Conservation (phyloP, 2,113 vertebrate genomes). For the Pangasianodon gigas region DNA sequence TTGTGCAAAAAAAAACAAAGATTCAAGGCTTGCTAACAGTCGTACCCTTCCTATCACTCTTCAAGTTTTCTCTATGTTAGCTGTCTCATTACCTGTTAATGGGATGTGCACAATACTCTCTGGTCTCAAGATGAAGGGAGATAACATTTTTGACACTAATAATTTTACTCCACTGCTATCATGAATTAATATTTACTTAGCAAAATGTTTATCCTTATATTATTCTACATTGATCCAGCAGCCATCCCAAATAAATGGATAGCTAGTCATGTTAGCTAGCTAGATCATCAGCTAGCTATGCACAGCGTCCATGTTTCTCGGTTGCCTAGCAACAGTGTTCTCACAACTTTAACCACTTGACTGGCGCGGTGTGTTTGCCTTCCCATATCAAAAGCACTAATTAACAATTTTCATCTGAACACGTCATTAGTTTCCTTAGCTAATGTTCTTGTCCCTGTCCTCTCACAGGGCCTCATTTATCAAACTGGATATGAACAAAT, state of each 20-base stretch:
- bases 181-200: background rate
- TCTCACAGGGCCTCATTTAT: slow-evolving; percentile 17
- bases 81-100: background rate
- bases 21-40: background rate
- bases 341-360: background rate
- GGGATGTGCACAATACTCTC: background rate
- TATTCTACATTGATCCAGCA: background rate
- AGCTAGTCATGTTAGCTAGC: background rate
- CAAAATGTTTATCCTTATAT: background rate
- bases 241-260: background rate
- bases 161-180: background rate
- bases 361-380: background rate
- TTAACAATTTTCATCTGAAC: background rate
- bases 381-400: background rate
- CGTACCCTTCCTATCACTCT: background rate
- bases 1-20: background rate
- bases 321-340: background rate
- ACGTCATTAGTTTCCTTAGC: background rate
- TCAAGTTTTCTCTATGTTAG: background rate
- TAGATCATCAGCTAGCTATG: background rate
- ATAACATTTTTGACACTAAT: background rate
- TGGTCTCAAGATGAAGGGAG: background rate
- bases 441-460: background rate
- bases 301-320: background rate
- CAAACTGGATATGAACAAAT: background rate